A percentile compares a stretch with the other conserved stretches of the same genome.
Conservation (phyloP, 2,113 vertebrate genomes). For the Pungitius pungitius region DNA sequence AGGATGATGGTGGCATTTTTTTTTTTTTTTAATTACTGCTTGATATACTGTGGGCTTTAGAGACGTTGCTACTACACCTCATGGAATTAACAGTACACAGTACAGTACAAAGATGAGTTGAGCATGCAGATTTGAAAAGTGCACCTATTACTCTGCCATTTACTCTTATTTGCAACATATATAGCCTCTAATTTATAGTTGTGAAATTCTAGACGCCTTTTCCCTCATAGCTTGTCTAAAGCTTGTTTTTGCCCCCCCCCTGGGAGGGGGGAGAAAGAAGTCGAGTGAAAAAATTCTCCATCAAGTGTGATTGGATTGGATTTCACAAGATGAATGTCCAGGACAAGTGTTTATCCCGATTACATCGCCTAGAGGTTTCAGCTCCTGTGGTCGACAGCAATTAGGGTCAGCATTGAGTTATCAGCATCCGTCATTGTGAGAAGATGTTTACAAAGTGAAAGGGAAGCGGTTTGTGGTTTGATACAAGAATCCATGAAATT, state of each 20-base stretch:
- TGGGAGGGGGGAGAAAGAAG: conserved; percentile 21
- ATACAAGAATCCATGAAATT: conserved; percentile 57
- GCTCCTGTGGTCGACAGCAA: conserved; percentile 71
- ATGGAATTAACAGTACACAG: conserved; percentile 28
- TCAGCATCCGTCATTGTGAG: conserved; percentile 56
- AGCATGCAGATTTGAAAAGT: conserved; percentile 22
- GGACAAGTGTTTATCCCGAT: conserved; percentile 76
- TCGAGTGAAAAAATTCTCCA: conserved; percentile 70
- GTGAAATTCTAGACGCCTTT: conserved; percentile 72
- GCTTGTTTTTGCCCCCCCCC: conserved; percentile 51
- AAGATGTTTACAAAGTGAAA: conserved; percentile 55
- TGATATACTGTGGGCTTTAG: conserved; percentile 24
- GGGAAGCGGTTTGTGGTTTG: conserved; percentile 49
- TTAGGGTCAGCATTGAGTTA: conserved; percentile 66
- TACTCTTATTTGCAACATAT: conserved; percentile 36
- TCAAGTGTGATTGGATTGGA: conserved; percentile 76
- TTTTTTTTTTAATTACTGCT: conserved; percentile 35
- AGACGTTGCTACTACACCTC: conserved; percentile 18
- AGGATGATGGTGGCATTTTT: not conserved
- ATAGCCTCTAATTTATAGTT: conserved; percentile 49
- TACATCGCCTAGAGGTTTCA: conserved; percentile 66
- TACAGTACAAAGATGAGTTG: conserved; percentile 12
- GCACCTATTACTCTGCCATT: conserved; percentile 36
- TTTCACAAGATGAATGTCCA: conserved; percentile 77
- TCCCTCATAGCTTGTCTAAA: conserved; percentile 56